A percentile compares a stretch with the other conserved stretches of the same genome.
These are phyloP conservation scores for Danaus melanippus DNA, from an alignment of 1,140 invertebrate genomes.

Conservation along the genomic window DNA sequence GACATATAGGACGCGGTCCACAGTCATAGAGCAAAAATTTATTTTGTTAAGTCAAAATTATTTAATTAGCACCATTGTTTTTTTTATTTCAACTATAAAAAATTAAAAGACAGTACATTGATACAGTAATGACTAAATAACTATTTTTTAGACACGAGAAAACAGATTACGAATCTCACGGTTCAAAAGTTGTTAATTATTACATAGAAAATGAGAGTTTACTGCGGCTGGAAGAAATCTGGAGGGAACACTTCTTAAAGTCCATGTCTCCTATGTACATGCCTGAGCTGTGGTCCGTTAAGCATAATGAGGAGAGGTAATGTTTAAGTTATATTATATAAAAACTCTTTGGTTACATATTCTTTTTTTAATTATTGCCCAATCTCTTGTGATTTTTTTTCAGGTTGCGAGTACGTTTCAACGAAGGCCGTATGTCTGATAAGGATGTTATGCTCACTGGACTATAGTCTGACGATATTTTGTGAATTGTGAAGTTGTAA, in stretches of 20 bases:
- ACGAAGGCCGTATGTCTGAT: conserved; percentile 67
- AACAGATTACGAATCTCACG: conserved; percentile 76
- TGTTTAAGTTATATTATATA: background rate
- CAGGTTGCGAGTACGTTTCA: conserved; percentile 65
- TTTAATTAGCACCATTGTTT: too few species aligned
- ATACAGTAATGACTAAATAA: background rate
- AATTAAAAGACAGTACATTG: background rate
- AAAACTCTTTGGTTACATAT: background rate
- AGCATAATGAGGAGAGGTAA: conserved; percentile 76
- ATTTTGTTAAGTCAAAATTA: too few species aligned
- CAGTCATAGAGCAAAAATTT: too few species aligned
- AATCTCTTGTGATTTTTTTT: conserved; percentile 22
- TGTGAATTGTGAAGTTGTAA: too few species aligned
- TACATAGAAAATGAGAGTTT: conserved; percentile 74
- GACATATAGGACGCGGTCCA: too few species aligned
- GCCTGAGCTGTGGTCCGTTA: conserved; percentile 83
- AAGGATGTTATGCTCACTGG: conserved; percentile 31
- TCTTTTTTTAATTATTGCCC: background rate
- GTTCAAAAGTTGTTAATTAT: conserved; percentile 78
- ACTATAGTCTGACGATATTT: too few species aligned
- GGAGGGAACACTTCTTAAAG: conserved; percentile 84
- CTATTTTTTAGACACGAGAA: conserved; percentile 56
- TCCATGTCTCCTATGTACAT: conserved; percentile 82
- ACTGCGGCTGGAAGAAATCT: conserved; percentile 79
- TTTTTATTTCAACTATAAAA: too few species aligned